Base-by-base conservation (phyloP, 2,113 vertebrate genomes). In the Garra rufa region DNA sequence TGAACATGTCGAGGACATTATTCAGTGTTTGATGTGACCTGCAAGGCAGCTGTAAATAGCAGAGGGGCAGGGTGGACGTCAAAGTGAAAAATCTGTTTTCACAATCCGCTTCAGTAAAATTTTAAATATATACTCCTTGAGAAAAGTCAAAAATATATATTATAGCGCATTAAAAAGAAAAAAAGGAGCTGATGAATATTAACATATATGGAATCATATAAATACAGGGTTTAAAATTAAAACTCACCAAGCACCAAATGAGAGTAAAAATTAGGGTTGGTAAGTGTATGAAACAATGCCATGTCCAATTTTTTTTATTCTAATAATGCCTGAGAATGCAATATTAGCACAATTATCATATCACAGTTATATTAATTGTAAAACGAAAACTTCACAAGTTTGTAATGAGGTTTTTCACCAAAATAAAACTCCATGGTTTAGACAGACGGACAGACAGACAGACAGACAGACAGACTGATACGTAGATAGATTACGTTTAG, bases 11-110 rank as follows among this genome's bases (percentile, higher is more conserved):
- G 19, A 63, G 55, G 41, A 81, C 44, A 28, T 19, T 44, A 17
- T 71, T 84, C 77, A 63, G 59, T 87, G 77, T 63, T 61, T 70
- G 63, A 84, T 76, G 50, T 41, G 43, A 76, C 82, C 86, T 81
- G 70, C 59, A 28, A 70, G 82, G 77, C 48, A 30, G 59, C 28
- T 43, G 41, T 57, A 73, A 77, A 82, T 59, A 76, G 41, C 46
- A 28, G 15, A 28, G 44, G 26, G 30, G 55, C 44, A 71, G 28
- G 76, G 50, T 71, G 21, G 79, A 82, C 5, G 48, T 78, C 52
- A 83, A 82, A 77, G 26, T 34, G 38, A 26, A 73, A 57, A 44
- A 74, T 83, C 15, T 24, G 19, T 21, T 48, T 83, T 84, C 26
- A 65, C 41, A 65, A 26, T 24, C 10, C 7, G 24, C 41, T 43